Evolutionary conservation across 2,888 invertebrate species (phyloP).

Genomic region (Lithodes maja): DNA sequence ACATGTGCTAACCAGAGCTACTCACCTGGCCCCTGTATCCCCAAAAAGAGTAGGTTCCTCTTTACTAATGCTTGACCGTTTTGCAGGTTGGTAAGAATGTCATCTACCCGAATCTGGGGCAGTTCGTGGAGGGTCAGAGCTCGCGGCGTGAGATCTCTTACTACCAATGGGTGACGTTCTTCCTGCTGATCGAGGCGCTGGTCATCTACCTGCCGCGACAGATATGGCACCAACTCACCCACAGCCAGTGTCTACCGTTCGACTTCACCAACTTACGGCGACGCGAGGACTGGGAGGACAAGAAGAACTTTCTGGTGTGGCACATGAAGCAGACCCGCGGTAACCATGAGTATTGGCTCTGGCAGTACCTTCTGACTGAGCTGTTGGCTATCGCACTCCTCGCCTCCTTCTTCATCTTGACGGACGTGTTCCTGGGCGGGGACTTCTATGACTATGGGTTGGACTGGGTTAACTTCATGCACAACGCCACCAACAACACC

Average conservation of each 20-base stretch:
- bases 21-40: too few relatives aligned
- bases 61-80: constrained; percentile 21
- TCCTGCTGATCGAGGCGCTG: constrained; percentile 70
- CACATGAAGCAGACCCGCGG: constrained; percentile 71
- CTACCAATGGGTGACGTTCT: constrained; percentile 71
- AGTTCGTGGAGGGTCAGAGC: constrained; percentile 70
- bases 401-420: constrained; percentile 70
- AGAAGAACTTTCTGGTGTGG: constrained; percentile 71
- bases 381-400: constrained; percentile 68
- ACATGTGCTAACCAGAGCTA: too few relatives aligned
- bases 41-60: too few relatives aligned
- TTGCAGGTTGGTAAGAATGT: constrained; percentile 71
- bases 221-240: constrained; percentile 70
- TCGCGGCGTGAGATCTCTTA: constrained; percentile 70
- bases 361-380: constrained; percentile 70
- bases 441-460: constrained; percentile 71
- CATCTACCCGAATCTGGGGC: constrained; percentile 70
- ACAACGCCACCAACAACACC: constrained; percentile 70
- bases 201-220: constrained; percentile 69
- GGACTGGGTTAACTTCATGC: constrained; percentile 71
- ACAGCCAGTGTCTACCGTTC: constrained; percentile 70
- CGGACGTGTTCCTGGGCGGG: constrained; percentile 70
- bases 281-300: constrained; percentile 71
- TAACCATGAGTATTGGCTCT: constrained; percentile 71
- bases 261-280: constrained; percentile 70